Percentiles rank a stretch among this genome's conserved stretches.
Conservation (phyloP, 2,797 vertebrate genomes). For the Neosalanx taihuensis region DNA sequence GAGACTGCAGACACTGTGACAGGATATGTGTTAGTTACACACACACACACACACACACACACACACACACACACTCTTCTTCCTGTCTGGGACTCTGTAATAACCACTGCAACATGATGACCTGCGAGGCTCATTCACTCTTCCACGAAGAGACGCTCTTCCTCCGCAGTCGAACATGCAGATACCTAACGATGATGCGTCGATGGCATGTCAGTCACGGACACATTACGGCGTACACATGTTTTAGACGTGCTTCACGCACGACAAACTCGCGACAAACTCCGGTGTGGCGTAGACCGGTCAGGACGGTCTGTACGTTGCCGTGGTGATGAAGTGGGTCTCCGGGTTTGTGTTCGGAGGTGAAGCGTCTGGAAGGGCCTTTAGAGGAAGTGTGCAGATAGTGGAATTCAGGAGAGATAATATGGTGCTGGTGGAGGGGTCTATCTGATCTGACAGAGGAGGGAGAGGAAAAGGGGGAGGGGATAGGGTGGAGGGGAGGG, state of each 20-base stretch:
- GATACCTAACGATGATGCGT: neutral
- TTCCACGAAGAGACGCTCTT: neutral
- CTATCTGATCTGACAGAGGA: conserved; percentile 19
- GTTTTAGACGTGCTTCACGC: too few species aligned
- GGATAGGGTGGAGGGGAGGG: too few species aligned
- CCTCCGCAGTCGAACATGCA: neutral
- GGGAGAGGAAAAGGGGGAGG: conserved; percentile 8
- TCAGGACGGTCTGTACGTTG: too few species aligned
- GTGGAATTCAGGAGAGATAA: conserved; percentile 7
- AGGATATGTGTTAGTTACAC: conserved; percentile 34
- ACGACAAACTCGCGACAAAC: too few species aligned
- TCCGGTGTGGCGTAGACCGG: too few species aligned
- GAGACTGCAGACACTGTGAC: conserved; percentile 24
- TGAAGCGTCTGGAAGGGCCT: conserved; percentile 8
- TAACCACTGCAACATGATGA: conserved; percentile 18
- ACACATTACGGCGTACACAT: neutral
- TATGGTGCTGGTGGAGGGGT: conserved; percentile 3
- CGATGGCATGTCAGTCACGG: neutral
- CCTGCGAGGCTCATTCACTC: neutral
- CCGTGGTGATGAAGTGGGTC: neutral
- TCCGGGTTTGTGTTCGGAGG: conserved; percentile 1
- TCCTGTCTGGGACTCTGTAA: conserved; percentile 24
- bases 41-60: conserved; percentile 35
- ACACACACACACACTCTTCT: conserved; percentile 50
- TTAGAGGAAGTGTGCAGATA: conserved; percentile 5